Percentiles rank a stretch among this genome's conserved stretches.
Evolutionary conservation across 2,888 invertebrate genomes (phyloP).

Genomic region (Plagodis pulveraria): DNA sequence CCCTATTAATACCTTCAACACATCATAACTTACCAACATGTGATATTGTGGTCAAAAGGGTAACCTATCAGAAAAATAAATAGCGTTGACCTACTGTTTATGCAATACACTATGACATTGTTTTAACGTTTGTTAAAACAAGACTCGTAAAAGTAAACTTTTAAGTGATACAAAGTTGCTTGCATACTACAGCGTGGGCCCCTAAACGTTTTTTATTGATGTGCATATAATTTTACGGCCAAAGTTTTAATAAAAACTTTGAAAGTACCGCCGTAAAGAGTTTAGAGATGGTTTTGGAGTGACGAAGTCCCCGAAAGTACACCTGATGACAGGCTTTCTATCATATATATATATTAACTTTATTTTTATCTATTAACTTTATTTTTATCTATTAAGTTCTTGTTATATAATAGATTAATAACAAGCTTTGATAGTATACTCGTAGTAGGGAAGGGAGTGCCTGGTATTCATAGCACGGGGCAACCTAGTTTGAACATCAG

Average conservation of each 20-base stretch:
- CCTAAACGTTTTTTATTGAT: constrained; percentile 35
- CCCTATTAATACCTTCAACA: too few species aligned
- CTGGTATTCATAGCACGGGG: too few species aligned
- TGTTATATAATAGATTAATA: too few species aligned
- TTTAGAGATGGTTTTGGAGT: constrained; percentile 21
- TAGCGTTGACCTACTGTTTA: constrained; percentile 8
- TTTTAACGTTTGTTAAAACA: constrained; percentile 35
- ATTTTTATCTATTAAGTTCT: too few species aligned
- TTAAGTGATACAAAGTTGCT: constrained; percentile 34
- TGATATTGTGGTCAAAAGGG: too few species aligned
- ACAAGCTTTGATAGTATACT: too few species aligned
- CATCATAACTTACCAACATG: too few species aligned
- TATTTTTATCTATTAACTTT: too few species aligned
- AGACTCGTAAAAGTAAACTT: constrained; percentile 34
- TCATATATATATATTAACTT: not conserved
- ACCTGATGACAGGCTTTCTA: constrained; percentile 13
- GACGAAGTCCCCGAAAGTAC: constrained; percentile 10
- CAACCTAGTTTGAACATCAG: too few species aligned
- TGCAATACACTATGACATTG: constrained; percentile 10
- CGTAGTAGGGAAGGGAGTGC: too few species aligned
- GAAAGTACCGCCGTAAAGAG: constrained; percentile 28
- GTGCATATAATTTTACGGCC: constrained; percentile 37
- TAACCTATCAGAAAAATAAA: not conserved
- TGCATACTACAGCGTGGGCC: constrained; percentile 22
- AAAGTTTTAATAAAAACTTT: constrained; percentile 39